Evolutionary conservation across 2,797 vertebrate species (phyloP).

Genomic region (Eulemur rubriventer): DNA sequence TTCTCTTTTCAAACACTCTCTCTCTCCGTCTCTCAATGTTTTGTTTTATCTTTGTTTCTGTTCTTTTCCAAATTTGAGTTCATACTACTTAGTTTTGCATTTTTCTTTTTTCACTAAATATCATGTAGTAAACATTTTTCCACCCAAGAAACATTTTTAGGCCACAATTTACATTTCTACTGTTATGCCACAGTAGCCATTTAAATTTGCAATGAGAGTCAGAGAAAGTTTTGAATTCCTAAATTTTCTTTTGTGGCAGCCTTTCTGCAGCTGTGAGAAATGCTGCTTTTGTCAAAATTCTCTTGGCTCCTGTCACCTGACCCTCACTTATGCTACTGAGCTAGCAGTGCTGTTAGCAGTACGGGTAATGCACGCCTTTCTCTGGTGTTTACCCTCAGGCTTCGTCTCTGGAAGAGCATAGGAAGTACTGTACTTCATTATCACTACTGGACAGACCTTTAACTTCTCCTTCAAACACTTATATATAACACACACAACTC

Average conservation of each 20-base stretch:
- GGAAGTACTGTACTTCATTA: not conserved
- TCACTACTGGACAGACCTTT: not conserved
- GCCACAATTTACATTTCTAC: slow-evolving; percentile 17
- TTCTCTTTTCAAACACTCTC: not conserved
- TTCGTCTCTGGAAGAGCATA: not conserved
- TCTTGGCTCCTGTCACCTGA: not conserved
- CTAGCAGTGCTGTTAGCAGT: not conserved
- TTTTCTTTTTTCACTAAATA: slow-evolving; percentile 24
- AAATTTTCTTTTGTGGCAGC: not conserved
- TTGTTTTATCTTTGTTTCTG: not conserved
- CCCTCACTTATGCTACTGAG: not conserved
- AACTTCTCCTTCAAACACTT: not conserved
- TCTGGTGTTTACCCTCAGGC: too few relatives aligned
- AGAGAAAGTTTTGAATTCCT: slow-evolving; percentile 21
- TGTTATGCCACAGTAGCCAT: not conserved
- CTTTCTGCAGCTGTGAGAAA: not conserved
- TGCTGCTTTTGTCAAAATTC: not conserved
- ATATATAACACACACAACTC: not conserved
- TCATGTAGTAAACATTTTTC: slow-evolving; percentile 26
- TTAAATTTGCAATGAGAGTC: not conserved
- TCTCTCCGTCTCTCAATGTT: not conserved
- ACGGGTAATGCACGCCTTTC: not conserved
- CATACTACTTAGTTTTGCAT: not conserved
- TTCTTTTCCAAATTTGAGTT: not conserved
- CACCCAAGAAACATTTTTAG: slow-evolving; percentile 34